Percentiles rank a stretch among this genome's conserved stretches.
Conservation (phyloP, 53 echinoderm and acorn worm genomes). For the Mesocentrotus franciscanus region DNA sequence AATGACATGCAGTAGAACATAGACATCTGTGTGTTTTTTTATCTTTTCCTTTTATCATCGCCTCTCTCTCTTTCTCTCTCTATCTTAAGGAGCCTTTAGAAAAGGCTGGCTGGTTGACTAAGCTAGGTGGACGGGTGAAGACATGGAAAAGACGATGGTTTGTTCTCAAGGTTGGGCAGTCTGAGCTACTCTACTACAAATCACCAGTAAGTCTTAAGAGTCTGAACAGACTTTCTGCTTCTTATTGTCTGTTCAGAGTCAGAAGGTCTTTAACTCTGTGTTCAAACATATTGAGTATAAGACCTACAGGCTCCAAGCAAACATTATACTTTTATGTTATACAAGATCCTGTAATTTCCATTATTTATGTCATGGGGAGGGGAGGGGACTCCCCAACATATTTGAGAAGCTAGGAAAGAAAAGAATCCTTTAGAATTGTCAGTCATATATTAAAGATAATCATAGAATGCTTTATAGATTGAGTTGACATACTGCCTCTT, state of each 20-base stretch:
- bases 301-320: too few species aligned
- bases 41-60: too few species aligned
- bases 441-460: too few species aligned
- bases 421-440: too few species aligned
- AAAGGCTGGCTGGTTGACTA: constrained; percentile 96
- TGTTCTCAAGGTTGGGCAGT: constrained; percentile 88
- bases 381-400: not conserved
- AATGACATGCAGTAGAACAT: too few species aligned
- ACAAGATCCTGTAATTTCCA: not conserved
- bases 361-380: not conserved
- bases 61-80: not conserved
- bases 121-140: constrained; percentile 93
- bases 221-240: not conserved
- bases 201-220: constrained; percentile 76
- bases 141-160: constrained; percentile 99
- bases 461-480: too few species aligned
- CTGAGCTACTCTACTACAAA: constrained; percentile 89
- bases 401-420: not conserved
- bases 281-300: too few species aligned
- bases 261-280: too few species aligned
- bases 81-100: constrained; percentile 74
- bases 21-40: too few species aligned
- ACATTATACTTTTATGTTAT: not conserved
- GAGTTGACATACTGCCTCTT: too few species aligned
- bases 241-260: not conserved